Evolutionary conservation across 2,888 invertebrate species (phyloP).

Genomic region (Tigriopus californicus): DNA sequence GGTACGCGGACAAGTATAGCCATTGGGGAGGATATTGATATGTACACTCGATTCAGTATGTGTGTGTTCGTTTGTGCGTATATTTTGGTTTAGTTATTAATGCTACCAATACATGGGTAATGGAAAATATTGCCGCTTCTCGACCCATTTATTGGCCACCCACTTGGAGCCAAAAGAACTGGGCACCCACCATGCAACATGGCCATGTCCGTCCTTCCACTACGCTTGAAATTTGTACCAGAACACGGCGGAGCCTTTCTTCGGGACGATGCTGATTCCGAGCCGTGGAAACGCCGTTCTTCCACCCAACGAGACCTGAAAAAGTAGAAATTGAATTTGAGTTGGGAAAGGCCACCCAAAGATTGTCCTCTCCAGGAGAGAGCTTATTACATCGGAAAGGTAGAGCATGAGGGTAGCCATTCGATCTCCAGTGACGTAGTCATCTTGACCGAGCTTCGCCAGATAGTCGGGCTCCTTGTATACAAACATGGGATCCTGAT

Average conservation of each 20-base stretch:
- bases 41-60: too few species aligned
- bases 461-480: slow-evolving; percentile 12
- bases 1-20: too few species aligned
- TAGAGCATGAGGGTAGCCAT: slow-evolving; percentile 18
- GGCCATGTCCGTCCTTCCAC: slow-evolving; percentile 27
- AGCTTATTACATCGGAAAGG: slow-evolving; percentile 5
- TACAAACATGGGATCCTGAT: slow-evolving; percentile 16
- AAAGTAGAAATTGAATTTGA: neutral
- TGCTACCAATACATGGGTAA: slow-evolving; percentile 16
- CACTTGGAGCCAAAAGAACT: slow-evolving; percentile 30
- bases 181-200: slow-evolving; percentile 34
- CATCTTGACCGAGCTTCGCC: neutral
- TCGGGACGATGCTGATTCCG: slow-evolving; percentile 22
- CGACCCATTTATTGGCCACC: slow-evolving; percentile 21
- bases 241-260: slow-evolving; percentile 28
- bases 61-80: too few species aligned
- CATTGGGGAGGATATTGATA: too few species aligned
- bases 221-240: slow-evolving; percentile 30
- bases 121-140: slow-evolving; percentile 17
- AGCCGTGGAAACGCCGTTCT: slow-evolving; percentile 24
- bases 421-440: slow-evolving; percentile 16
- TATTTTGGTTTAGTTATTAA: slow-evolving; percentile 5
- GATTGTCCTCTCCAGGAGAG: neutral
- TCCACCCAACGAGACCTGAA: slow-evolving; percentile 21
- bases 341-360: neutral